Evolutionary conservation across 2,797 vertebrate genomes (phyloP), one percentile per base, ranked within the genome.

Genomic region (Gymnoscopelus braueri): DNA sequence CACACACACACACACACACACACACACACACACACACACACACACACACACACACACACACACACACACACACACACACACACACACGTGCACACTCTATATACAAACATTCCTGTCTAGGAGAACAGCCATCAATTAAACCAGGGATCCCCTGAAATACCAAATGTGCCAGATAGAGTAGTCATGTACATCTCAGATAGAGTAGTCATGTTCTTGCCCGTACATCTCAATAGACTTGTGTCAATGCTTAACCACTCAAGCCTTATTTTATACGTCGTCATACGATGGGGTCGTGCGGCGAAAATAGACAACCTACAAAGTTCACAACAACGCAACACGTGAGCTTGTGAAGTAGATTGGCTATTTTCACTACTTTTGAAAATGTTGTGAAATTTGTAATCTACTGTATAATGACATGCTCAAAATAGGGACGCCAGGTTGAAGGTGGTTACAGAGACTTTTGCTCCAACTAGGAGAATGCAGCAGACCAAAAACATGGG

Each of bases 161-260:
- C 88, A 90, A 87, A 91, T 86, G 91, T 94, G 93, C 93, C 93
- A 94, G 91, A 92, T 89, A 81, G n/a, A 63, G 10, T 64, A 74
- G 59, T 78, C 59, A 57, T 84, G 63, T 85, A 39, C 64, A 84
- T 89, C 82, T 84, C 75, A 72, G n/a, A 68, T 68, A 67, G 83
- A 89, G n/a, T 64, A 74, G 59, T 78, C 59, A 57, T 84, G 82
- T 90, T 71, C 51, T 24, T 80, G 75, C 70, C 60, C 86, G 63
- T 85, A 39, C 64, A 84, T 89, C 82, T 84, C 75, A 72, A 68
- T 68, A 67, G 83, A 89, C 63, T 74, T 66, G 60, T 56, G 60
- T 69, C 59, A 65, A 67, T 29, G 71, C 71, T 76, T 75, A 79
- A 66, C 39, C 39, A 44, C 39, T 44, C 10, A 44, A 44, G 39